phyloP scores from a whole-genome alignment of 1,140 invertebrate species.

The silkworm (Bombyx mori) region DNA sequence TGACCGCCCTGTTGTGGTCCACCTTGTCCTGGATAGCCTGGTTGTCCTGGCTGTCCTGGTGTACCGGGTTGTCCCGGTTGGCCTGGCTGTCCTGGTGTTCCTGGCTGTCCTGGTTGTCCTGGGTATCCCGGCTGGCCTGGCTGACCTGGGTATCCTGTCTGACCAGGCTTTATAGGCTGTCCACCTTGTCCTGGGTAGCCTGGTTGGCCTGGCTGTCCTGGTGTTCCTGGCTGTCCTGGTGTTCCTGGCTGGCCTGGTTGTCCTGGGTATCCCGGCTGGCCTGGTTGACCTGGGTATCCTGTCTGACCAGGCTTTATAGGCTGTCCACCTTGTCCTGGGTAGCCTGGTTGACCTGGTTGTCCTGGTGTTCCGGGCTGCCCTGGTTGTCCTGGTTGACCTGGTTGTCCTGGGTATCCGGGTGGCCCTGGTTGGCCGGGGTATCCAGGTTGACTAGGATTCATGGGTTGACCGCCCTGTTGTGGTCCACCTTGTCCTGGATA shows the following conservation, averaged over 20 bases:
- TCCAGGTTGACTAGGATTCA: slow-evolving; percentile 5
- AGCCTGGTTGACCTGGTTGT: slow-evolving; percentile 19
- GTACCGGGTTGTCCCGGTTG: slow-evolving; percentile 11
- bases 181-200: slow-evolving; percentile 6
- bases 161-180: slow-evolving; percentile 6
- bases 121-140: slow-evolving; percentile 3
- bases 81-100: slow-evolving; percentile 4
- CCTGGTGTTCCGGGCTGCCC: slow-evolving; percentile 21
- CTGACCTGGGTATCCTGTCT: slow-evolving; percentile 2
- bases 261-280: slow-evolving; percentile 21
- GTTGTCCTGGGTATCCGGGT: slow-evolving; percentile 15
- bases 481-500: slow-evolving; percentile 12
- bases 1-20: background rate
- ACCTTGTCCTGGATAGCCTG: slow-evolving; percentile 4
- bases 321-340: slow-evolving; percentile 21
- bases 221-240: slow-evolving; percentile 9
- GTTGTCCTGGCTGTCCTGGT: slow-evolving; percentile 12
- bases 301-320: slow-evolving; percentile 12
- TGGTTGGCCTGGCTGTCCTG: slow-evolving; percentile 1
- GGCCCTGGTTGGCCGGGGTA: slow-evolving; percentile 14
- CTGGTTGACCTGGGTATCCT: slow-evolving; percentile 20
- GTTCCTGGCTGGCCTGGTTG: slow-evolving; percentile 21
- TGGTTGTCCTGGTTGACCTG: slow-evolving; percentile 12
- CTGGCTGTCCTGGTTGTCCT: slow-evolving; percentile 10
- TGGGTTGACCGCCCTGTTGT: slow-evolving; percentile 13